Conservation (phyloP, 2,888 invertebrate genomes). For the Apeira syringaria region DNA sequence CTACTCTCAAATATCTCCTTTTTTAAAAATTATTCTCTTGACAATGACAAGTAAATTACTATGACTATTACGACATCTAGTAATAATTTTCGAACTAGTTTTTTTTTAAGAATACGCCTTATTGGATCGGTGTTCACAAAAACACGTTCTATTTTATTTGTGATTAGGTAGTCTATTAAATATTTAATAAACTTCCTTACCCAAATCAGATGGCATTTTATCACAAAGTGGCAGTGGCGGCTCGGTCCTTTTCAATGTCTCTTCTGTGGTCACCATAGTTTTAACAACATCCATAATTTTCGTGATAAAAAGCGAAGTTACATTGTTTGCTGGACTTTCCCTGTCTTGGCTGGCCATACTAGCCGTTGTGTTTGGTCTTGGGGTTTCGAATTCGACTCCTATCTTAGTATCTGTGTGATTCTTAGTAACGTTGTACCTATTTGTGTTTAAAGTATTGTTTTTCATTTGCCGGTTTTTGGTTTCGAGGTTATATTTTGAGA, state of each 20-base stretch:
- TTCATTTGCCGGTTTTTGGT: conserved; percentile 32
- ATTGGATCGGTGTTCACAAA: no score
- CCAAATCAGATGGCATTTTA: conserved; percentile 85
- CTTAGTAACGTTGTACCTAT: conserved; percentile 30
- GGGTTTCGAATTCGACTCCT: conserved; percentile 32
- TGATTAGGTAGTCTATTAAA: no score
- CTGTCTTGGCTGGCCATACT: conserved; percentile 31
- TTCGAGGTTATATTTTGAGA: conserved; percentile 38
- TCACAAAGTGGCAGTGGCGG: conserved; percentile 79
- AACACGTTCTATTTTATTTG: no score
- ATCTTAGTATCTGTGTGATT: conserved; percentile 30
- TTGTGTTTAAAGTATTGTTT: conserved; percentile 26
- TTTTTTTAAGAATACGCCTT: no score
- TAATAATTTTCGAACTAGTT: no score
- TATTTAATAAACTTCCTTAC: no score
- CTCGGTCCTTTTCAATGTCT: conserved; percentile 47
- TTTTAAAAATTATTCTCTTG: no score
- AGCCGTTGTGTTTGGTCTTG: conserved; percentile 32
- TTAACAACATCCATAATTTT: conserved; percentile 58
- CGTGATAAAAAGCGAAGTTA: conserved; percentile 50
- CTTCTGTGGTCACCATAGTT: conserved; percentile 56
- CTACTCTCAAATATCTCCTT: no score
- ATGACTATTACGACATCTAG: no score
- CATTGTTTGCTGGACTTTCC: conserved; percentile 20
- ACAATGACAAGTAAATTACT: no score